Evolutionary conservation across 2,888 invertebrate genomes (phyloP).

Genomic region (Andrena trimmerana): DNA sequence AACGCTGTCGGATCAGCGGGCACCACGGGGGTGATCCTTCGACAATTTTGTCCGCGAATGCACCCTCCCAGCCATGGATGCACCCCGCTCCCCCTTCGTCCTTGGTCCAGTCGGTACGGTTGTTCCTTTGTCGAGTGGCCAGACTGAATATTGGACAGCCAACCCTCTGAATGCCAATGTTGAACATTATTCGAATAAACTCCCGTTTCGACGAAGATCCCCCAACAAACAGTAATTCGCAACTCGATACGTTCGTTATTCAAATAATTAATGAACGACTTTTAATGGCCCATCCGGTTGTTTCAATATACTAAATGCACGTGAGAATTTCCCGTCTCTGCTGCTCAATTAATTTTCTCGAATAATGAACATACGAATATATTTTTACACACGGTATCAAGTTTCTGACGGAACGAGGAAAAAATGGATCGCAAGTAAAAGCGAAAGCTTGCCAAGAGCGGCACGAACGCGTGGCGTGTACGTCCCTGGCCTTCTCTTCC

Average conservation of each 20-base stretch:
- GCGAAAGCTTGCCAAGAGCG: background rate
- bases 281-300: too few species aligned
- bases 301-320: too few species aligned
- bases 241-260: too few species aligned
- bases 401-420: too few species aligned
- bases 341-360: too few species aligned
- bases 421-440: background rate
- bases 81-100: slow-evolving; percentile 2
- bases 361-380: too few species aligned
- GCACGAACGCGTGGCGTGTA: slow-evolving; percentile 27
- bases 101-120: slow-evolving; percentile 26
- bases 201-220: background rate
- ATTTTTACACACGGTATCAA: too few species aligned
- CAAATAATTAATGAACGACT: too few species aligned
- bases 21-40: slow-evolving; percentile 18
- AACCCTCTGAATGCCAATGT: slow-evolving; percentile 10
- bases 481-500: slow-evolving; percentile 49
- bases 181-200: background rate
- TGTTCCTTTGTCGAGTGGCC: slow-evolving; percentile 39
- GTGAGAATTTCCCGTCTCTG: too few species aligned
- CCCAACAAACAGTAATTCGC: too few species aligned
- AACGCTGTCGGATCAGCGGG: slow-evolving; percentile 18
- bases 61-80: slow-evolving; percentile 26
- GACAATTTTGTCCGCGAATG: slow-evolving; percentile 33
- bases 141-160: slow-evolving; percentile 37